A percentile compares a stretch with the other conserved stretches of the same genome.
Conservation (phyloP, 2,797 vertebrate species). For the Pseudomugil tenellus region DNA sequence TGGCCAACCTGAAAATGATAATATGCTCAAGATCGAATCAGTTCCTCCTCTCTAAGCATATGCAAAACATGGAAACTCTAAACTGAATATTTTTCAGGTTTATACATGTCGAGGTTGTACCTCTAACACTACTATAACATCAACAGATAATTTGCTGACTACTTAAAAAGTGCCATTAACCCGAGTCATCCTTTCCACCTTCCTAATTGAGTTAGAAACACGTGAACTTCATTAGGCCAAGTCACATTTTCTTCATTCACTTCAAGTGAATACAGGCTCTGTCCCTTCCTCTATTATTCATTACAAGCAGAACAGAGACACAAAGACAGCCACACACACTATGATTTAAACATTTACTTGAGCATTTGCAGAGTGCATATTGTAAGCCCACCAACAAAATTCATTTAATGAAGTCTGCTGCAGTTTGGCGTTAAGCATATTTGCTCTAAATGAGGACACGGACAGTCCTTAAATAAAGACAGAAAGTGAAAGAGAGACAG, state of each 20-base stretch:
- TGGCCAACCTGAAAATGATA: no score
- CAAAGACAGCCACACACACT: background rate
- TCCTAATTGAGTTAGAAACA: constrained; percentile 56
- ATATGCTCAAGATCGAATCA: no score
- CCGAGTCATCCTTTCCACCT: constrained; percentile 29
- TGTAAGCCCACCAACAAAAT: background rate
- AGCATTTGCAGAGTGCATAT: background rate
- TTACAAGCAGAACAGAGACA: background rate
- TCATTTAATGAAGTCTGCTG: constrained; percentile 21
- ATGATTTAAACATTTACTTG: background rate
- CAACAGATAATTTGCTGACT: constrained; percentile 6
- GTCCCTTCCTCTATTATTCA: constrained; percentile 23
- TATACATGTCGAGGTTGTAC: no score
- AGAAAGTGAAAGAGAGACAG: constrained; percentile 12
- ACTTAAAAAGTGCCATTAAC: constrained; percentile 13
- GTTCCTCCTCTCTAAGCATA: no score
- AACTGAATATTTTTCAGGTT: no score
- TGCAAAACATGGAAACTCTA: no score
- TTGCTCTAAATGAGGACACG: constrained; percentile 31
- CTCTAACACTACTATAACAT: background rate
- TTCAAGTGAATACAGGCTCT: constrained; percentile 49
- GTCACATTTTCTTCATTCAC: constrained; percentile 67
- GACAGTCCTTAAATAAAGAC: constrained; percentile 36
- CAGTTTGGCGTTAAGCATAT: constrained; percentile 14
- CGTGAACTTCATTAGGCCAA: constrained; percentile 37